Evolutionary conservation across 2,113 vertebrate genomes (phyloP), one percentile per base, ranked within the genome.

Genomic region (Gnathonemus echidnorhynchus): DNA sequence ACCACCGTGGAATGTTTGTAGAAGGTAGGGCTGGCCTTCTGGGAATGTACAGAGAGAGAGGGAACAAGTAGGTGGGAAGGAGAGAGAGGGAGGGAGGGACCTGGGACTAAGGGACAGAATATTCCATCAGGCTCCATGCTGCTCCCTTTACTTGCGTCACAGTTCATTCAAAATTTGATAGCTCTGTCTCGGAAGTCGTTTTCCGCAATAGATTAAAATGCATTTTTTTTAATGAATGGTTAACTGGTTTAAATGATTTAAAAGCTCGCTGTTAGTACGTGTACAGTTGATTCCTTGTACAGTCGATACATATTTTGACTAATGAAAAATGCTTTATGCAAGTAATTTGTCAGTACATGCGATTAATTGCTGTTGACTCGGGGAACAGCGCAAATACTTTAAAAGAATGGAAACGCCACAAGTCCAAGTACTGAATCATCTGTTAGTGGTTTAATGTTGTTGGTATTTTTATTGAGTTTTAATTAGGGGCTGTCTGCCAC

Each of bases 11-110:
- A 11, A 84, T 95, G 93, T 95, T 95, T 95, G 93, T 92, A 56
- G 45, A 96, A 94, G 95, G 95, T 88, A 92, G 91, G 92, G 91
- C 91, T 91, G 91, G 89, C 91, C 89, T 91, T 46, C 87, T 62
- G 91, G 92, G 92, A 94, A 94, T 92, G 93, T 88, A 53, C 77
- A 92, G 31, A n/a, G 48, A 46, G n/a, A 15, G 11, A 93, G 94
- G 93, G 58, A 66, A 2, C 24, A 66, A 3, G 58, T 27, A n/a
- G 58, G 58, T 27, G 58, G 24, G 58, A 66, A 24, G 21, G 50
- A 13, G 48, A 58, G 19, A 8, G 56, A 58, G 17, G 0, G 56
- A 58, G 56, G 56, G 58, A 66, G 58, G 8, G 24, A 27, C 9
- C 56, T 62, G 56, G 24, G 56, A 62, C 21, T 62, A n/a, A 92